Base-by-base conservation (phyloP, 1,140 invertebrate species). In the Neelides sp. region DNA sequence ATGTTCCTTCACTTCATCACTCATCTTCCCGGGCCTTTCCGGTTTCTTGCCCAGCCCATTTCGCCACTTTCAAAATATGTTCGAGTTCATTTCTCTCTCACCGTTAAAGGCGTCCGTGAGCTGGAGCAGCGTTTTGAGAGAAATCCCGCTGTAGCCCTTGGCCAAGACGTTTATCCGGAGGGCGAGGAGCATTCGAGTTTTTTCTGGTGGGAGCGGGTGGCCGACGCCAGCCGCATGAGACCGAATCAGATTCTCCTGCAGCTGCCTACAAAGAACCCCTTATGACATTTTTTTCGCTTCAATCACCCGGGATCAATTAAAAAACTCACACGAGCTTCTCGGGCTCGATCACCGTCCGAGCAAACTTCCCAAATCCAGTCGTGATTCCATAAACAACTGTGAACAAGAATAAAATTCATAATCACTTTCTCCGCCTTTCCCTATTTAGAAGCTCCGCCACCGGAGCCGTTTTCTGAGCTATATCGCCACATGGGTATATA, bases 311-410 rank as follows among this genome's bases (percentile, higher is more conserved):
- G 19, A 22, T 41, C 10, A 27, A 20, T 32, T 17, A 40, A 10
- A 35, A 51, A 48, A 56, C 62, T 64, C 70, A 79, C 78, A 72
- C 67, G 1, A 83, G 65, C 58, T 82, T 75, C 41, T 78, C 72
- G 15, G 67, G 67, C 17, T 65, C 62, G 45, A 83, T 80, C 5
- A 71, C 66, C 1, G 72, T 76, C 4, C 71, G 69, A 0, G 81
- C 77, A 70, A 83, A 83, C 54, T 80, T 82, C 45, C 81, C 81
- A 65, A 84, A 82, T 27, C 82, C 81, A n/a, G 81, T 84, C 4
- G 79, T 84, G 28, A 83, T 77, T 17, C 80, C 82, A 65, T 83
- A 83, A 4, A 79, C 79, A 51, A 78, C 76, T 77, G 61, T 62
- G 68, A 61, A 52, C 49, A 42, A 51, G 50, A 56, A 59, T 23